phyloP scores from a whole-genome alignment of 2,113 vertebrate species.

The Boleophthalmus pectinirostris region DNA sequence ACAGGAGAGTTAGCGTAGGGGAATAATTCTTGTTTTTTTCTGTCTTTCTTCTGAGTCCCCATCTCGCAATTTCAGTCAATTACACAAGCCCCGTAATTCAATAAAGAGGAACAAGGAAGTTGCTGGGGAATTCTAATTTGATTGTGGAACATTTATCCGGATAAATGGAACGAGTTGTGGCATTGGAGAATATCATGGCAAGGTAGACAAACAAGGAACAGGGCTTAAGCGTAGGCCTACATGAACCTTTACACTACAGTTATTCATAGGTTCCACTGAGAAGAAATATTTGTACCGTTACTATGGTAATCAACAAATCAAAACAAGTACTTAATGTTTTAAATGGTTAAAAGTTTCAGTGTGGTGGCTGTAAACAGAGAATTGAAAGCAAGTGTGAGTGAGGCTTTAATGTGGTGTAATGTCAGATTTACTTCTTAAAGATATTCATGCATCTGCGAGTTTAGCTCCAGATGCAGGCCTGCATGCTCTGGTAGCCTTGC shows the following conservation, averaged over 20 bases:
- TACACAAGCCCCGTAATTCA: conserved; percentile 66
- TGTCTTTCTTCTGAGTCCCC: neutral
- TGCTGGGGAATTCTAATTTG: conserved; percentile 71
- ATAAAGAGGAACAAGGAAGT: conserved; percentile 70
- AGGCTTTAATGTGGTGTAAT: too few relatives aligned
- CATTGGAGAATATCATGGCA: conserved; percentile 46
- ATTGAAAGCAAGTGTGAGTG: too few relatives aligned
- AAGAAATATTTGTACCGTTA: too few relatives aligned
- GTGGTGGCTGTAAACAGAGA: too few relatives aligned
- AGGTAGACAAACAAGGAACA: conserved; percentile 22
- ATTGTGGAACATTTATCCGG: conserved; percentile 74
- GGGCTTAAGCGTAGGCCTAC: conserved; percentile 4
- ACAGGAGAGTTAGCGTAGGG: conserved; percentile 11
- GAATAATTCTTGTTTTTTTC: conserved; percentile 26
- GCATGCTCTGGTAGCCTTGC: neutral
- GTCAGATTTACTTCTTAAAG: too few relatives aligned
- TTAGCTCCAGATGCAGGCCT: too few relatives aligned
- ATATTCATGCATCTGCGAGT: too few relatives aligned
- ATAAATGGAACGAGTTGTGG: conserved; percentile 67
- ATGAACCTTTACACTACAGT: neutral
- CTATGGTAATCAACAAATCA: too few relatives aligned
- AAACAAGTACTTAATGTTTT: too few relatives aligned
- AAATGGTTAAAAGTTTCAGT: too few relatives aligned
- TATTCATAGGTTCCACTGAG: too few relatives aligned
- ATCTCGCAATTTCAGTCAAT: conserved; percentile 69